Evolutionary conservation across 2,113 vertebrate genomes (phyloP).

Genomic region (Phoenicopterus ruber): DNA sequence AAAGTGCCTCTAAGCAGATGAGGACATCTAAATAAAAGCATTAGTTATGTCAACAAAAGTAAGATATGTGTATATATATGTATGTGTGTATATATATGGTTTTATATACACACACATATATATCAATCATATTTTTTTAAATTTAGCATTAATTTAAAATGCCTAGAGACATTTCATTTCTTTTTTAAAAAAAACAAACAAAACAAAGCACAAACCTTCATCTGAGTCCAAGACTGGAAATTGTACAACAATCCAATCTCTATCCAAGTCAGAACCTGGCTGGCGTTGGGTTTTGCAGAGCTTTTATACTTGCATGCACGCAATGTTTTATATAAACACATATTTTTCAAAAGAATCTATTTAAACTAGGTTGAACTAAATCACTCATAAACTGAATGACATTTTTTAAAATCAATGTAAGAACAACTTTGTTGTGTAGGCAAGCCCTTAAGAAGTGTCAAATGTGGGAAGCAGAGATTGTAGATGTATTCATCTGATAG

Average conservation of each 20-base stretch:
- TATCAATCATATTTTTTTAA: neutral
- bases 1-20: neutral
- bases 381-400: conserved; percentile 29
- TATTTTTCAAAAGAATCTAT: neutral
- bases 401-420: conserved; percentile 30
- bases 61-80: neutral
- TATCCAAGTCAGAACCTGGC: conserved; percentile 2
- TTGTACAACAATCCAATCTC: neutral
- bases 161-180: neutral
- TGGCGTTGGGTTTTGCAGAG: neutral
- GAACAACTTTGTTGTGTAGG: conserved; percentile 54
- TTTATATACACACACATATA: neutral
- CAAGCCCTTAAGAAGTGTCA: conserved; percentile 48
- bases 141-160: conserved; percentile 1
- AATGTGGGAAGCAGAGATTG: conserved; percentile 55
- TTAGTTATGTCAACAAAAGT: neutral
- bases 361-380: conserved; percentile 23
- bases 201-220: conserved; percentile 5
- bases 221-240: conserved; percentile 9
- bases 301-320: neutral
- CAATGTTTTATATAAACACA: conserved; percentile 4
- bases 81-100: neutral
- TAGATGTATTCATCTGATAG: conserved; percentile 33
- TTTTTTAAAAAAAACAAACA: neutral
- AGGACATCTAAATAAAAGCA: conserved; percentile 2